phyloP scores from a whole-genome alignment of 2,113 vertebrate species.

The Mastomys natalensis region DNA sequence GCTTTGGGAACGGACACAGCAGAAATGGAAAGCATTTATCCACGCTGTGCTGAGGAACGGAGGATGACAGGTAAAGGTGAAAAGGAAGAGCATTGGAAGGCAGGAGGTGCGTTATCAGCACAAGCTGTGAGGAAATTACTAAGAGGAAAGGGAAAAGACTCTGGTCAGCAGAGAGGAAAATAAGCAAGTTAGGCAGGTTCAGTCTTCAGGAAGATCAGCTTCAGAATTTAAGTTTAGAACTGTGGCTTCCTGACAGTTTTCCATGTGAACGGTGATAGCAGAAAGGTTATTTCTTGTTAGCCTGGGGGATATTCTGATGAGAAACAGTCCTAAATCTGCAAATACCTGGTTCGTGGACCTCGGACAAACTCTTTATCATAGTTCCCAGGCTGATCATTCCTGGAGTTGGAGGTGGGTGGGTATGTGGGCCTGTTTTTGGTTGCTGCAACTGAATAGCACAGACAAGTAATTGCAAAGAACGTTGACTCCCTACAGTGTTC shows the following conservation, averaged over 20 bases:
- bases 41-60: neutral
- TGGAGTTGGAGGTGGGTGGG: neutral
- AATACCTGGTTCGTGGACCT: neutral
- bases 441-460: neutral
- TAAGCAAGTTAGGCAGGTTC: neutral
- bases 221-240: neutral
- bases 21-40: neutral
- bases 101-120: neutral
- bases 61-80: neutral
- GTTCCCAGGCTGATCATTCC: neutral
- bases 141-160: neutral
- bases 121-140: neutral
- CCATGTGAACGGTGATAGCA: neutral
- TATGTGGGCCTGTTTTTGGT: neutral
- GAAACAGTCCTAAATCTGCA: neutral
- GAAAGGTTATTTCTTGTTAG: slow-evolving; percentile 1
- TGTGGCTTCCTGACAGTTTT: neutral
- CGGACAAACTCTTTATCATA: neutral
- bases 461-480: neutral
- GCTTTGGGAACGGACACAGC: neutral
- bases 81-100: neutral
- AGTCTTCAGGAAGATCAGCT: neutral
- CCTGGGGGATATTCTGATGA: neutral
- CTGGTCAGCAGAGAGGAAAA: neutral
- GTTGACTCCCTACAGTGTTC: neutral